Conservation (phyloP, 2,797 vertebrate genomes). For the Fundulus diaphanus region DNA sequence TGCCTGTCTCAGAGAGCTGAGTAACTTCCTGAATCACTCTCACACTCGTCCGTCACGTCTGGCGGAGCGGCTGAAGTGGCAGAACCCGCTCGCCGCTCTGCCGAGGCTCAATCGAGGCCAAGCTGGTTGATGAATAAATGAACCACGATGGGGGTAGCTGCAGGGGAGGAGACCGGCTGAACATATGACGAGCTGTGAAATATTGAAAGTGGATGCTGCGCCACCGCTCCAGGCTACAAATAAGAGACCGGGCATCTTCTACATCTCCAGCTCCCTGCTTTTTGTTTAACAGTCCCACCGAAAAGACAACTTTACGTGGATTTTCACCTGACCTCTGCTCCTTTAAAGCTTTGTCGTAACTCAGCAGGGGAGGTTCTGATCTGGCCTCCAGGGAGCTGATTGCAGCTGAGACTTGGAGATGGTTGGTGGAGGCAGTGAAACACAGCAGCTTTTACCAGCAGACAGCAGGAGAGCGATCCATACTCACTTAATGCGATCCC, state of each 20-base stretch:
- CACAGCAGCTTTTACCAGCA: constrained; percentile 26
- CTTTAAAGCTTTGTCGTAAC: constrained; percentile 60
- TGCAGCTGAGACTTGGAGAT: constrained; percentile 26
- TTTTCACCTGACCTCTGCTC: constrained; percentile 12
- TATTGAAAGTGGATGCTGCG: constrained; percentile 75
- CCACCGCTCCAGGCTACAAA: constrained; percentile 56
- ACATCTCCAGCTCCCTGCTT: constrained; percentile 22
- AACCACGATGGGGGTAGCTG: constrained; percentile 59
- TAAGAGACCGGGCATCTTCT: constrained; percentile 49
- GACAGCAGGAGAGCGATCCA: constrained; percentile 26
- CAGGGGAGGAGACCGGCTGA: constrained; percentile 63
- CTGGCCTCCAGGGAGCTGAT: constrained; percentile 49
- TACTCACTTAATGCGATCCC: constrained; percentile 10
- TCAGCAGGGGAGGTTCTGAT: constrained; percentile 57
- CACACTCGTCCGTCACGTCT: constrained; percentile 22
- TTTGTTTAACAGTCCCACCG: constrained; percentile 4
- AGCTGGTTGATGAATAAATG: constrained; percentile 69
- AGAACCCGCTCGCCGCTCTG: constrained; percentile 41
- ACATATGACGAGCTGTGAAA: constrained; percentile 76
- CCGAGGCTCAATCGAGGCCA: constrained; percentile 38
- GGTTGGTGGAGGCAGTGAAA: constrained; percentile 18
- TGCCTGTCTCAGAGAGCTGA: constrained; percentile 39
- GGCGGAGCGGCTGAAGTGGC: constrained; percentile 30
- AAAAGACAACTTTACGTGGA: constrained; percentile 19
- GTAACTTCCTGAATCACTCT: constrained; percentile 40